A percentile compares a stretch with the other conserved stretches of the same genome.
Evolutionary conservation across 1,140 invertebrate genomes (phyloP).

Genomic region (Dendrolimus punctatus): DNA sequence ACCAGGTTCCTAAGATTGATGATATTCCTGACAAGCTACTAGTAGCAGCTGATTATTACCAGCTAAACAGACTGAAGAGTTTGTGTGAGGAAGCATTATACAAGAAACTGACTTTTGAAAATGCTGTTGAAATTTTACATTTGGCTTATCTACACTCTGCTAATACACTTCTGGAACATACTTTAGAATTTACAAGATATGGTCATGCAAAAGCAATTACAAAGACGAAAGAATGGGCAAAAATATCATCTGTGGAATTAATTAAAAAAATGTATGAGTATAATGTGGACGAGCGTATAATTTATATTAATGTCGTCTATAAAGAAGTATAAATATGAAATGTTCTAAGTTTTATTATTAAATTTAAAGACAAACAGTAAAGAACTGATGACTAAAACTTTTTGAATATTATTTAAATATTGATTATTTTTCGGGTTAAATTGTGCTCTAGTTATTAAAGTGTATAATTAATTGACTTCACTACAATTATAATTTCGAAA

Average conservation of each 20-base stretch:
- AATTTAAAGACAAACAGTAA: too few relatives aligned
- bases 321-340: neutral
- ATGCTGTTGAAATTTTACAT: conserved; percentile 57
- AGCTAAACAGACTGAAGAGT: conserved; percentile 53
- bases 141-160: conserved; percentile 60
- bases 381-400: too few relatives aligned
- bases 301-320: conserved; percentile 12
- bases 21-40: conserved; percentile 57
- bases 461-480: too few relatives aligned
- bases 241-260: conserved; percentile 51
- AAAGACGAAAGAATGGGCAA: conserved; percentile 55
- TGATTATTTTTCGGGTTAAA: too few relatives aligned
- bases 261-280: conserved; percentile 63
- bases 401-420: too few relatives aligned
- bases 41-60: conserved; percentile 64
- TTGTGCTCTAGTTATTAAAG: too few relatives aligned
- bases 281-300: conserved; percentile 50
- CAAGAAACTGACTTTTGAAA: conserved; percentile 57
- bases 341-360: neutral
- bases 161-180: conserved; percentile 37
- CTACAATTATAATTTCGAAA: too few relatives aligned
- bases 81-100: conserved; percentile 60
- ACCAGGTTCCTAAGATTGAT: conserved; percentile 74
- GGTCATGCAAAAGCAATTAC: conserved; percentile 56
- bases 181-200: conserved; percentile 61